Percentiles rank a stretch among this genome's conserved stretches.
phyloP scores from a whole-genome alignment of 2,888 invertebrate species.

The Acrocyrtus sp. region DNA sequence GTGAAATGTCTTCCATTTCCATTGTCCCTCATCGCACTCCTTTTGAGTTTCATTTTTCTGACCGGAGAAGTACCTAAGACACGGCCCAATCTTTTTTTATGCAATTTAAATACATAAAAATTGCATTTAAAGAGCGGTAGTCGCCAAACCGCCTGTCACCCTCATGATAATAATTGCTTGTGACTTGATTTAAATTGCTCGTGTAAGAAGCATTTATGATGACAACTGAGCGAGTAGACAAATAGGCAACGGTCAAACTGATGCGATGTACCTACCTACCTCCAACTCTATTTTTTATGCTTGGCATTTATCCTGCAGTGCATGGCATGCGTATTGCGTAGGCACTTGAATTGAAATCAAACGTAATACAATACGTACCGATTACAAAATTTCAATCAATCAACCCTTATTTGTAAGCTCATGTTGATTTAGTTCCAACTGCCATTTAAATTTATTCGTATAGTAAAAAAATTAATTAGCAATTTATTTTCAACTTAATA shows the following conservation, averaged over 20 bases:
- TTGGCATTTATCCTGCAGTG: not conserved
- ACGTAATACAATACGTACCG: not conserved
- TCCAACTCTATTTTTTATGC: no score
- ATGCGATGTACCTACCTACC: no score
- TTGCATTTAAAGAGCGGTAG: constrained; percentile 11
- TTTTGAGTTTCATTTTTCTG: no score
- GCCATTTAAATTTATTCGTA: no score
- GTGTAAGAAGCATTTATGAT: constrained; percentile 3
- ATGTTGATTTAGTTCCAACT: no score
- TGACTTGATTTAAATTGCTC: constrained; percentile 23
- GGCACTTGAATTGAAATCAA: not conserved
- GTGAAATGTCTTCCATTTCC: no score
- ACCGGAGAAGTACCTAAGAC: no score
- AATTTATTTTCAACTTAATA: no score
- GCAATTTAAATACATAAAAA: not conserved
- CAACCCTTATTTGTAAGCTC: no score
- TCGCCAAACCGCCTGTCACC: constrained; percentile 23
- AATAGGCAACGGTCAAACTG: not conserved
- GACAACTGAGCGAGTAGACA: not conserved
- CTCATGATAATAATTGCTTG: constrained; percentile 7
- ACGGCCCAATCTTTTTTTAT: not conserved
- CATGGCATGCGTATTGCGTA: not conserved
- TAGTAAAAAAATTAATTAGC: no score
- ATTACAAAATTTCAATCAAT: not conserved
- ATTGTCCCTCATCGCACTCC: no score